Evolutionary conservation across 1,140 invertebrate genomes (phyloP).

Genomic region (Drosophila erecta): DNA sequence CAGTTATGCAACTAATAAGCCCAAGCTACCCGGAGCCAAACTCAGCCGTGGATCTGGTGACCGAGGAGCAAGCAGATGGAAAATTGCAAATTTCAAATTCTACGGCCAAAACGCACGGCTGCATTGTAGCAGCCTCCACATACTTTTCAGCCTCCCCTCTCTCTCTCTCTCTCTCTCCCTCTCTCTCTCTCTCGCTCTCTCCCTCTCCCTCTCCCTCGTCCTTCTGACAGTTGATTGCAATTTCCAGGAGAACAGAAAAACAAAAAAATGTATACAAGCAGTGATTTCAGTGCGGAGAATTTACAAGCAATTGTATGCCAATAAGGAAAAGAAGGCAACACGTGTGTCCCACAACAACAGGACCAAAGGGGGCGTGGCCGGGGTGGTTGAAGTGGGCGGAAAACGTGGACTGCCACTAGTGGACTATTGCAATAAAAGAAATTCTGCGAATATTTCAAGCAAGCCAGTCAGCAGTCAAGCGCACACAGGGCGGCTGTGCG

Average conservation of each 20-base stretch:
- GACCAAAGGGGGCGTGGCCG: constrained; percentile 3
- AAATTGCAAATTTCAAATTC: constrained; percentile 72
- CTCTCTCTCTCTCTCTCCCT: not conserved
- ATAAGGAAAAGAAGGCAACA: constrained; percentile 69
- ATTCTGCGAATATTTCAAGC: constrained; percentile 77
- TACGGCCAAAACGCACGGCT: constrained; percentile 36
- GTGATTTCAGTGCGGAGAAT: constrained; percentile 67
- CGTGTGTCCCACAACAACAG: constrained; percentile 50
- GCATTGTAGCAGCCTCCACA: constrained; percentile 17
- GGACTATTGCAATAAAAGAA: constrained; percentile 73
- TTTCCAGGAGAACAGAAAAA: constrained; percentile 45
- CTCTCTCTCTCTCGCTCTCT: no score
- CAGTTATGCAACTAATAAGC: constrained; percentile 60
- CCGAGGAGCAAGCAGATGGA: constrained; percentile 25
- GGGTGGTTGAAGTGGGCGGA: constrained; percentile 6
- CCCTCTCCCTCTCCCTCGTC: not conserved
- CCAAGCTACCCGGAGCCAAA: constrained; percentile 18
- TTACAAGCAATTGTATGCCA: constrained; percentile 74
- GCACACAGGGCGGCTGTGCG: constrained; percentile 63
- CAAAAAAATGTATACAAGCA: constrained; percentile 30
- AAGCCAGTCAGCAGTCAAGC: constrained; percentile 55
- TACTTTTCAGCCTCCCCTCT: not conserved
- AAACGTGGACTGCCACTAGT: constrained; percentile 55
- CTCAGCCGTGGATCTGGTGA: constrained; percentile 13
- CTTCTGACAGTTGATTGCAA: constrained; percentile 53